Percentiles rank a stretch among this genome's conserved stretches.
Conservation (phyloP, 2,888 invertebrate species). For the Steinernema hermaphroditum region DNA sequence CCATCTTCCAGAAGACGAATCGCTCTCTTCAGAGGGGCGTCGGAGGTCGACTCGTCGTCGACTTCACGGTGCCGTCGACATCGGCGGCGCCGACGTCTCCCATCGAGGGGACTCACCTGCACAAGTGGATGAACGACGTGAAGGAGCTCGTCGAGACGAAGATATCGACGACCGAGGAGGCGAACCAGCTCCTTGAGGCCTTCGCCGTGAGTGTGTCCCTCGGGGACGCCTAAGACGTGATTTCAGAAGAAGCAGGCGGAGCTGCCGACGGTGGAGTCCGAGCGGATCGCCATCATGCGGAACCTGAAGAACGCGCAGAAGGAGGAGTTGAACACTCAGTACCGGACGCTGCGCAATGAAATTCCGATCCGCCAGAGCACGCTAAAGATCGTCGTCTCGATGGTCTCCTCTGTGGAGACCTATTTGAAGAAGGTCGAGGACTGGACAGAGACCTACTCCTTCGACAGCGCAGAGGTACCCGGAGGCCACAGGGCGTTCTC, state of each 20-base stretch:
- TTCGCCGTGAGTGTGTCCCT: neutral
- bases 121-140: slow-evolving; percentile 27
- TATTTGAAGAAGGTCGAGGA: slow-evolving; percentile 24
- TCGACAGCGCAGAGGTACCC: neutral
- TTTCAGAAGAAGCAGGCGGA: slow-evolving; percentile 12
- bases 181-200: neutral
- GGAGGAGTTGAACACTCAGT: slow-evolving; percentile 18
- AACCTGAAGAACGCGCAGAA: slow-evolving; percentile 22
- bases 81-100: neutral
- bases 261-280: slow-evolving; percentile 11
- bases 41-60: neutral
- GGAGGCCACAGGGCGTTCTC: neutral
- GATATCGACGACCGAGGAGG: slow-evolving; percentile 7
- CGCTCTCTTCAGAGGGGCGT: neutral
- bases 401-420: slow-evolving; percentile 25
- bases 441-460: slow-evolving; percentile 9
- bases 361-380: slow-evolving; percentile 15
- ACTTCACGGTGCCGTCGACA: slow-evolving; percentile 23
- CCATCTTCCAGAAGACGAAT: neutral
- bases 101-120: slow-evolving; percentile 16
- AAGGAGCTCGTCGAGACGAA: neutral
- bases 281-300: slow-evolving; percentile 17
- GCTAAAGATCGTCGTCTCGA: slow-evolving; percentile 17
- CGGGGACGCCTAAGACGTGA: too few relatives aligned
- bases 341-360: slow-evolving; percentile 6